phyloP scores from a whole-genome alignment of 2,888 invertebrate genomes.

The Perizoma flavofasciatum region DNA sequence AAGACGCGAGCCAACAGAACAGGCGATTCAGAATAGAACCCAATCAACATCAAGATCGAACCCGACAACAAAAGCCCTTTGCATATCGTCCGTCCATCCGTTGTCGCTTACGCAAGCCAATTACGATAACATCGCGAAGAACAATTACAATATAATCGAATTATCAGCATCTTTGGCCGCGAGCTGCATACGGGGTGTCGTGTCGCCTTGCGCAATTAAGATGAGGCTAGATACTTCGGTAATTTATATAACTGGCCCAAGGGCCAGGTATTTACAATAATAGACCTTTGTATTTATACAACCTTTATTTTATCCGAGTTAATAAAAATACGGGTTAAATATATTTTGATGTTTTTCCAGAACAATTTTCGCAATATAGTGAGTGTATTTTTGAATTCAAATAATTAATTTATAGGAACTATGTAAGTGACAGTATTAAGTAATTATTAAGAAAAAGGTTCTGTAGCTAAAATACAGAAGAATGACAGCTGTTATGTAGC shows the following conservation, averaged over 20 bases:
- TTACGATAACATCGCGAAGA: conserved; percentile 41
- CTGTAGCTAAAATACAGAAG: too few relatives aligned
- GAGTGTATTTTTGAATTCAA: too few relatives aligned
- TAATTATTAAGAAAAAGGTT: too few relatives aligned
- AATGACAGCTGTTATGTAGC: too few relatives aligned
- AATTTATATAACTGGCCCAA: conserved; percentile 32
- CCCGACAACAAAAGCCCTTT: conserved; percentile 31
- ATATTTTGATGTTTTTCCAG: too few relatives aligned
- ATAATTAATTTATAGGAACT: too few relatives aligned
- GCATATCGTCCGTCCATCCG: conserved; percentile 25
- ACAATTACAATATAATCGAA: conserved; percentile 43
- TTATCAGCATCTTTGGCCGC: conserved; percentile 43
- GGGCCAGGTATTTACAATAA: too few relatives aligned
- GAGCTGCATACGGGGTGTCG: conserved; percentile 54
- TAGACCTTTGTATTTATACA: conserved; percentile 22
- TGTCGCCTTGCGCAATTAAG: conserved; percentile 65
- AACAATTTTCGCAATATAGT: too few relatives aligned
- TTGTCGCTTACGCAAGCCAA: conserved; percentile 38
- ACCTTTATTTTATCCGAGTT: conserved; percentile 16
- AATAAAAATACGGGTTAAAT: too few relatives aligned
- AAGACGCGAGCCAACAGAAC: too few relatives aligned
- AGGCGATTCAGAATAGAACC: background rate
- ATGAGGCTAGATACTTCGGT: conserved; percentile 55
- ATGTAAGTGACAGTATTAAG: too few relatives aligned
- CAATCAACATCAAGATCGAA: conserved; percentile 21